Evolutionary conservation across 2,113 vertebrate species (phyloP).

Genomic region (Cranoglanis bouderius): DNA sequence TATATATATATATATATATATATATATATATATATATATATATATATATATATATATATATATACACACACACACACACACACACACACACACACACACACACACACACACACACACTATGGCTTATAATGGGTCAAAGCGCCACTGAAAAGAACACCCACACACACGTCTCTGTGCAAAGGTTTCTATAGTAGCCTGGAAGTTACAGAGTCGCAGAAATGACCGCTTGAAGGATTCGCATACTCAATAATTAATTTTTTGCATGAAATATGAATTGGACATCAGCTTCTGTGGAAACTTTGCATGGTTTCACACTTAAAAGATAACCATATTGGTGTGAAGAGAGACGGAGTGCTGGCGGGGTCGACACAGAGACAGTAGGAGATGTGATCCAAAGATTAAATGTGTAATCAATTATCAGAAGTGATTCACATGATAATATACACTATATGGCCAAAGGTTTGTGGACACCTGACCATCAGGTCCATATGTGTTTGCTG

Average conservation of each 20-base stretch:
- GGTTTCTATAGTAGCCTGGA: background rate
- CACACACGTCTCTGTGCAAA: background rate
- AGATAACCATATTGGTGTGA: background rate
- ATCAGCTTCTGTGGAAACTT: background rate
- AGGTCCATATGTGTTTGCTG: background rate
- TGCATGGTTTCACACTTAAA: constrained; percentile 5
- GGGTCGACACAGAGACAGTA: background rate
- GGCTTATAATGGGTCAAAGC: background rate
- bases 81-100: too few relatives aligned
- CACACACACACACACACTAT: too few relatives aligned
- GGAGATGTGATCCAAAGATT: background rate
- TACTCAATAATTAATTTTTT: constrained; percentile 2
- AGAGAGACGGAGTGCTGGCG: background rate
- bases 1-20: too few relatives aligned
- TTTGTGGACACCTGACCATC: background rate
- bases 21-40: too few relatives aligned
- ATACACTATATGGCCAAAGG: background rate
- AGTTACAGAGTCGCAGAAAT: background rate
- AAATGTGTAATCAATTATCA: background rate
- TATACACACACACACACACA: too few relatives aligned
- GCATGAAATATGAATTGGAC: constrained; percentile 10
- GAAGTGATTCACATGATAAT: background rate
- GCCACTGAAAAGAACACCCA: background rate
- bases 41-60: too few relatives aligned
- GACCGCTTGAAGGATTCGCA: background rate